Percentiles rank a stretch among this genome's conserved stretches.
phyloP scores from a whole-genome alignment of 2,113 vertebrate species.

The Numida meleagris region DNA sequence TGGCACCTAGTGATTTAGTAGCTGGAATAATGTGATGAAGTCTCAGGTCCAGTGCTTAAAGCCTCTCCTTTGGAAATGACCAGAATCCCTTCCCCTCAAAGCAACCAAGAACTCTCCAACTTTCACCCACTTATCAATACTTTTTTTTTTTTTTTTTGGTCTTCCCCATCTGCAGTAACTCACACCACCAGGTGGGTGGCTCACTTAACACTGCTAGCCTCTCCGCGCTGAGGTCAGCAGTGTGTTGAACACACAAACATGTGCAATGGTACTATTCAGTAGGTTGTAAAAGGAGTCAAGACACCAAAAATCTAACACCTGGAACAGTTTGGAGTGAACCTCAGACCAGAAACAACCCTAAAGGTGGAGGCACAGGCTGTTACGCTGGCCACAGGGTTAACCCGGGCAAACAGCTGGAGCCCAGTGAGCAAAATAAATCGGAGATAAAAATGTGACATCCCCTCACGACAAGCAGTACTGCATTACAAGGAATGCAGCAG shows the following conservation, averaged over 20 bases:
- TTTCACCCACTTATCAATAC: not conserved
- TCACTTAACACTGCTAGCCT: not conserved
- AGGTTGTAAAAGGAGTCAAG: not conserved
- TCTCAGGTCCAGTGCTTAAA: not conserved
- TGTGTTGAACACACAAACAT: not conserved
- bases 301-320: not conserved
- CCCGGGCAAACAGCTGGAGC: rapidly evolving
- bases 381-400: not conserved
- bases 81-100: not conserved
- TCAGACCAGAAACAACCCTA: not conserved
- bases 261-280: not conserved
- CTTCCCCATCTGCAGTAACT: not conserved
- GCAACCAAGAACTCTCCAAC: not conserved
- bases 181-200: not conserved
- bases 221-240: not conserved
- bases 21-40: not conserved
- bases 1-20: not conserved
- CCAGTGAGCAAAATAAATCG: not conserved
- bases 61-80: not conserved
- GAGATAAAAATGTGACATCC: not conserved
- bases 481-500: not conserved
- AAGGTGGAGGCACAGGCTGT: rapidly evolving
- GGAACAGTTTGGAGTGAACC: not conserved
- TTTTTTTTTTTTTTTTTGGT: too few species aligned
- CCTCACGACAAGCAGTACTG: not conserved